phyloP scores from a whole-genome alignment of 2,797 vertebrate species.

The Moxostoma hubbsi region DNA sequence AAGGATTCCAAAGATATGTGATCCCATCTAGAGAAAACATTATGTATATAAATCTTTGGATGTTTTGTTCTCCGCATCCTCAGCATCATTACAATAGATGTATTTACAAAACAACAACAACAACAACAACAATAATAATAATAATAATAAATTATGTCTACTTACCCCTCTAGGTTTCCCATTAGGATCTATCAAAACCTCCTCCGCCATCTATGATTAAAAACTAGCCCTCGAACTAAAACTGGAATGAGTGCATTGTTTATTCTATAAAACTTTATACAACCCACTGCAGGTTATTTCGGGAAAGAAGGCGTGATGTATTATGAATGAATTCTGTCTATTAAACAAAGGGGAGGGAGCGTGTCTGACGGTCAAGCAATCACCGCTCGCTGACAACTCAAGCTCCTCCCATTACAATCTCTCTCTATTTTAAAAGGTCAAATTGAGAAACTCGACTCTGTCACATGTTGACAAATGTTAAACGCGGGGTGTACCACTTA shows the following conservation, averaged over 20 bases:
- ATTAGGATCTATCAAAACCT: slow-evolving; percentile 67
- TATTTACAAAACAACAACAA: background rate
- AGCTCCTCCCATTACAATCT: slow-evolving; percentile 11
- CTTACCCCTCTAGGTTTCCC: slow-evolving; percentile 71
- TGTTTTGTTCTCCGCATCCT: background rate
- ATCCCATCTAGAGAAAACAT: background rate
- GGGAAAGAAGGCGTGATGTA: slow-evolving; percentile 59
- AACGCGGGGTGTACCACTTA: slow-evolving; percentile 49
- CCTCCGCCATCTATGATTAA: slow-evolving; percentile 77
- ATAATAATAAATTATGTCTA: slow-evolving; percentile 11
- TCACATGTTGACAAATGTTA: slow-evolving; percentile 47
- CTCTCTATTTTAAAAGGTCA: slow-evolving; percentile 31
- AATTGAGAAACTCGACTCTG: slow-evolving; percentile 28
- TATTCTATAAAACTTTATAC: slow-evolving; percentile 54
- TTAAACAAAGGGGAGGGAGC: background rate
- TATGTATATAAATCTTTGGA: background rate
- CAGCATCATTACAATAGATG: no score
- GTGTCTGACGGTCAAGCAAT: slow-evolving; percentile 29
- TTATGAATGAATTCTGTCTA: slow-evolving; percentile 25
- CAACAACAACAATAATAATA: background rate
- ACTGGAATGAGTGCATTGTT: slow-evolving; percentile 36
- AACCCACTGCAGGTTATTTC: slow-evolving; percentile 29
- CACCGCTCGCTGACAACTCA: slow-evolving; percentile 16
- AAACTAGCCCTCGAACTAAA: slow-evolving; percentile 34
- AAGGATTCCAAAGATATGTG: background rate